These are phyloP conservation scores for Heliconius melpomene DNA, from an alignment of 1,140 invertebrate species.

Conservation along the genomic window DNA sequence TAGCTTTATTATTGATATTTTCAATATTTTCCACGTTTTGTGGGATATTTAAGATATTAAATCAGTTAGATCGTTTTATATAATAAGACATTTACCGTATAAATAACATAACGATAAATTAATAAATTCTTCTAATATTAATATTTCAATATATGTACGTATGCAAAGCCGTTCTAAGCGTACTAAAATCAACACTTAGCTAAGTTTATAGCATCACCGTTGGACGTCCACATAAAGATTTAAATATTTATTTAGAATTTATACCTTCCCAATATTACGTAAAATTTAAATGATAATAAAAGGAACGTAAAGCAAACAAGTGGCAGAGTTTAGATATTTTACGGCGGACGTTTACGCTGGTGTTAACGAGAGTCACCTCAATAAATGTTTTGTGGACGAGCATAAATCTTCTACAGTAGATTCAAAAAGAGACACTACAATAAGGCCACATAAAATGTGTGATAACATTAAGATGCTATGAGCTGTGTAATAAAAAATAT, in stretches of 20 bases:
- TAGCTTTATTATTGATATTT: background rate
- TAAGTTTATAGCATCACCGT: background rate
- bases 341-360: slow-evolving; percentile 67
- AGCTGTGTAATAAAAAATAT: background rate
- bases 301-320: slow-evolving; percentile 55
- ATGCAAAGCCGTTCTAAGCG: background rate
- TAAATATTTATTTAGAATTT: slow-evolving; percentile 20
- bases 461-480: slow-evolving; percentile 18
- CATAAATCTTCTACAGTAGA: slow-evolving; percentile 66
- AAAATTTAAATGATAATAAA: slow-evolving; percentile 68
- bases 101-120: background rate
- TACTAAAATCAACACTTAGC: slow-evolving; percentile 9
- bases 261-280: slow-evolving; percentile 29
- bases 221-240: slow-evolving; percentile 15
- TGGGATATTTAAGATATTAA: too few species aligned
- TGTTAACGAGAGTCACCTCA: slow-evolving; percentile 69
- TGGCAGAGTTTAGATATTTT: slow-evolving; percentile 60
- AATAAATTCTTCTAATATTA: background rate
- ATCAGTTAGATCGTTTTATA: too few species aligned
- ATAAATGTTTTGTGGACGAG: slow-evolving; percentile 72
- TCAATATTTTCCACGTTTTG: background rate
- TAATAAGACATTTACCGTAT: too few species aligned
- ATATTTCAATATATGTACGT: background rate
- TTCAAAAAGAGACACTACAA: slow-evolving; percentile 57
- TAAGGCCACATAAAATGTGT: slow-evolving; percentile 65